Base-by-base conservation (phyloP, 2,797 vertebrate species). In the Cossypha niveicapilla region DNA sequence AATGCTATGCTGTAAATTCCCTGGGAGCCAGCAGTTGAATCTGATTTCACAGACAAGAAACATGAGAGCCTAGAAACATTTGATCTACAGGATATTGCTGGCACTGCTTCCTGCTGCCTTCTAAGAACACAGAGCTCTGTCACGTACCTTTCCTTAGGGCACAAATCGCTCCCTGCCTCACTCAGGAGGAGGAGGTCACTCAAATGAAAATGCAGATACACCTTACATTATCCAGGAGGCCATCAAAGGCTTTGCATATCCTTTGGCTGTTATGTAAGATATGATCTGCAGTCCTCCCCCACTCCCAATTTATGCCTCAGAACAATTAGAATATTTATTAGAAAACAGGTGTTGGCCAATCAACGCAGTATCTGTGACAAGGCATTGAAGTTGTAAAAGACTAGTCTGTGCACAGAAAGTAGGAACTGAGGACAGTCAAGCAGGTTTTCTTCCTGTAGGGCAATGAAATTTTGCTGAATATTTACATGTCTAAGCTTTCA, bases 1-100 rank as follows among this genome's bases (percentile, higher is more conserved):
- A 77, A 77, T 0, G 2, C 56, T 61, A n/a, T 0, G 0, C 81
- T 79, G 0, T 21, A 51, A 65, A 45, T 75, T 95, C 54, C 51
- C 62, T 53, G 37, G 62, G 73, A 94, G 51, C 56, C 76, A 66
- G 76, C 4, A 7, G 47, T 72, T 90, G 66, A 72, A 47, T 84
- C 54, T 84, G 79, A 94, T 91, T 96, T 93, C 90, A 86, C 88
- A 93, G 73, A 60, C 66, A 48, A 54, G 82, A 88, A 92, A 92
- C 76, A 35, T 0, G 60, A 93, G 94, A 94, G 54, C 67, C 56
- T 45, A 28, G 58, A 70, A 94, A 72, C 57, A 77, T 47, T 66
- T 89, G 81, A 86, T 84, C 79, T 78, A 1, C 68, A 1, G 11
- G 63, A 86, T 81, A 90, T 85, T 86, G 77, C 88, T 78, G 76